Evolutionary conservation across 2,797 vertebrate species (phyloP).

Genomic region (Xerus rutilus): DNA sequence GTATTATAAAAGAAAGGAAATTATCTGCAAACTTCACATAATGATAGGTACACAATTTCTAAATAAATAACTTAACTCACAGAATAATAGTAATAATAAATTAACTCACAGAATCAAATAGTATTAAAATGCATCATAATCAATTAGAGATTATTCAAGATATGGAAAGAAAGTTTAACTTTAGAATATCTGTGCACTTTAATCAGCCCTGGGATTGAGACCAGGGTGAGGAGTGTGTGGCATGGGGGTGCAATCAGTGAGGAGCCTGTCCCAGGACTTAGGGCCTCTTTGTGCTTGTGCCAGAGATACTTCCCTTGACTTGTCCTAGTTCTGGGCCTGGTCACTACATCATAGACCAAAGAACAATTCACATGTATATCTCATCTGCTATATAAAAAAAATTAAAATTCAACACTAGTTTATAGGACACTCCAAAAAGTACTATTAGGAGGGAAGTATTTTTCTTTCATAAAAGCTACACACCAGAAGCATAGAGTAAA

Average conservation of each 20-base stretch:
- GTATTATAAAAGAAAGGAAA: background rate
- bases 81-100: background rate
- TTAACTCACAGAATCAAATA: background rate
- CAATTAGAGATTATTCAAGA: background rate
- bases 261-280: background rate
- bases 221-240: background rate
- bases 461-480: background rate
- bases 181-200: background rate
- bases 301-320: background rate
- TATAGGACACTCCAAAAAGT: background rate
- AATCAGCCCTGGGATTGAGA: background rate
- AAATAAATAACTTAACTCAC: background rate
- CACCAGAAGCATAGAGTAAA: background rate
- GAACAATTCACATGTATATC: background rate
- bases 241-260: fast-evolving
- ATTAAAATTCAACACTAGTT: background rate
- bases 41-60: background rate
- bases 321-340: background rate
- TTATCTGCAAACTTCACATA: background rate
- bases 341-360: background rate
- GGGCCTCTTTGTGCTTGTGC: background rate
- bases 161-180: background rate
- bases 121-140: background rate
- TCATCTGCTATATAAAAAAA: background rate
- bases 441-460: background rate